Evolutionary conservation across 2,113 vertebrate species (phyloP).

Genomic region (Otocyon megalotis): DNA sequence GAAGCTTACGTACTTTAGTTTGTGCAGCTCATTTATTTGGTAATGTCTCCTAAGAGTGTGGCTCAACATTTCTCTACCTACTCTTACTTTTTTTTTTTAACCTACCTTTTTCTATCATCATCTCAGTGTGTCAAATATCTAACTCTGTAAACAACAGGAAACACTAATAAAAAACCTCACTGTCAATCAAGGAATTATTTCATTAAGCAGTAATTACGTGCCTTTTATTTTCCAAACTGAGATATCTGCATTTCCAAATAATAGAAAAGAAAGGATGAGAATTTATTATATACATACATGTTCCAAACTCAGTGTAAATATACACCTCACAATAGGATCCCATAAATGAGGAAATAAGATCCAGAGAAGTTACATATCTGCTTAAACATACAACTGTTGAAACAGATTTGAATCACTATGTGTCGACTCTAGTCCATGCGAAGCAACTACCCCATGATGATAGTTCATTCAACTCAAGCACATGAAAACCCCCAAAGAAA

Average conservation of each 20-base stretch:
- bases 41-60: background rate
- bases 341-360: background rate
- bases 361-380: background rate
- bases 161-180: background rate
- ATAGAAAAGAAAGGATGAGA: background rate
- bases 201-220: background rate
- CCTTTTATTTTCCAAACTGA: background rate
- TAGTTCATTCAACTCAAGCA: background rate
- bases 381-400: background rate
- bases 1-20: background rate
- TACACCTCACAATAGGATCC: background rate
- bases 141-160: background rate
- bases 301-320: background rate
- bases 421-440: background rate
- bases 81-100: background rate
- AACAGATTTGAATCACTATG: background rate
- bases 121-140: background rate
- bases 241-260: conserved; percentile 25
- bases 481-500: background rate
- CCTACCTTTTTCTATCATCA: background rate
- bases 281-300: background rate
- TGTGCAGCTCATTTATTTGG: background rate
- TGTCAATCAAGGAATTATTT: background rate
- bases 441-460: background rate
- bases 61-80: background rate